Base-by-base conservation (phyloP, 2,888 invertebrate genomes). In the Acleris sparsana region DNA sequence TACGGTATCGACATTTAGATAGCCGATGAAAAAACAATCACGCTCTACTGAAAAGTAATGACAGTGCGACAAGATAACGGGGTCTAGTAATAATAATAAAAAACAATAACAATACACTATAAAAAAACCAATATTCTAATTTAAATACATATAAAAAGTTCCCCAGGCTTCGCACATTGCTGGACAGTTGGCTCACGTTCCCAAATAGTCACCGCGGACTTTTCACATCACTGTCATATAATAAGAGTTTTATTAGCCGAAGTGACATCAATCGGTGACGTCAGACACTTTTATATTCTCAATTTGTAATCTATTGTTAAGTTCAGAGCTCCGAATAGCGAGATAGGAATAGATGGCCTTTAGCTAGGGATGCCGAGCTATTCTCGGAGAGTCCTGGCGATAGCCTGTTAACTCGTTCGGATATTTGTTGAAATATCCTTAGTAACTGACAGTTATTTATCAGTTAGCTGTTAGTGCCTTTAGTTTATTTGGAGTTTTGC, bases 181-280 rank as follows among this genome's bases (percentile, higher is more conserved):
- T 5, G 4, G 53, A 48, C 13, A 13, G 25, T 25, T 64, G 64
- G 59, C 29, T 65, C 65, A 65, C 20, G 51, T 5, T 43, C 49
- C 2, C 20, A 55, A 61, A 65, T 65, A 61, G 48, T 43, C 33
- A 43, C 55, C 59, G 51, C 39, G 5, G 22, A 43, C n/a, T n/a
- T 51, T 60, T 56, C 53, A 43, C 55, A 44, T 51, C 63, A 48
- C 56, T 52, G 61, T 65, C 55, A 60, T 65, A 65, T 61, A 61
- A 65, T 60, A 52, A 29, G 51, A 53, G 62, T 52, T 66, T 62
- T 66, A 66, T 66, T 18, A 13, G 13, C 43, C 20, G 18, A 13
- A 20, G 62, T 17, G 67, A 63, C 59, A 66, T 66, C 56, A 59
- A 59, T 59, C 53, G 18, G 56, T 60, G 60, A 60, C 65, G 65